These are phyloP conservation scores for Microcebus ravelobensis DNA, from an alignment of 2,113 vertebrate genomes.

Conservation along the genomic window DNA sequence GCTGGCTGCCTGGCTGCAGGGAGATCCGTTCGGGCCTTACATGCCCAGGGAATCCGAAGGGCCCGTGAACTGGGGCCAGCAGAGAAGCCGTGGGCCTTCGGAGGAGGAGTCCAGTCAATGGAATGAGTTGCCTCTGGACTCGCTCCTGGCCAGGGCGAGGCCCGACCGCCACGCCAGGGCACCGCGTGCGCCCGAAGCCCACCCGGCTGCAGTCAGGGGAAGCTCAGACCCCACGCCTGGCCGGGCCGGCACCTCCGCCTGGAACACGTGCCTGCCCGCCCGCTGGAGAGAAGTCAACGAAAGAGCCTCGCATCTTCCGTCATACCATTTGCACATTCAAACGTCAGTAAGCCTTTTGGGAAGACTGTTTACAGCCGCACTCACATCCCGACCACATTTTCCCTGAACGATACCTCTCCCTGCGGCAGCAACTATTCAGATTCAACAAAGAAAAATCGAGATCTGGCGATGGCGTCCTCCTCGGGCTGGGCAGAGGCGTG, in stretches of 20 bases:
- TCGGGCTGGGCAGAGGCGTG: neutral
- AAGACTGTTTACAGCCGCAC: slow-evolving; percentile 50
- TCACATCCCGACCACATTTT: neutral
- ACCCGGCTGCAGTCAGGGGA: neutral
- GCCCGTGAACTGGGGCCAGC: neutral
- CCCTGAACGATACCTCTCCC: slow-evolving; percentile 61
- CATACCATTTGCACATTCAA: neutral
- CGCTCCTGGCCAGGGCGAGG: neutral
- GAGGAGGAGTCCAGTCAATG: neutral
- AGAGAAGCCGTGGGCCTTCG: neutral
- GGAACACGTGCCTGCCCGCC: fast-evolving
- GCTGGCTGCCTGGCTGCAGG: neutral
- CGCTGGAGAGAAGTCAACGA: neutral
- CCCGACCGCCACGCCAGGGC: neutral
- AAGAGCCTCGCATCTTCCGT: neutral
- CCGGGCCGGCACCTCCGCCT: neutral
- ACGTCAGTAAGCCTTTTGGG: slow-evolving; percentile 55
- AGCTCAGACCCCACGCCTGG: neutral
- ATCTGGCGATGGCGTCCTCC: neutral
- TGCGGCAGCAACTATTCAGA: neutral
- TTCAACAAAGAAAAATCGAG: neutral
- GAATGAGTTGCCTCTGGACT: neutral
- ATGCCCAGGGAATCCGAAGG: neutral
- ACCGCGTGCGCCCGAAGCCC: fast-evolving
- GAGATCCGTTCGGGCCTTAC: neutral